phyloP scores from a whole-genome alignment of 2,888 invertebrate species.

The Thera obeliscata region DNA sequence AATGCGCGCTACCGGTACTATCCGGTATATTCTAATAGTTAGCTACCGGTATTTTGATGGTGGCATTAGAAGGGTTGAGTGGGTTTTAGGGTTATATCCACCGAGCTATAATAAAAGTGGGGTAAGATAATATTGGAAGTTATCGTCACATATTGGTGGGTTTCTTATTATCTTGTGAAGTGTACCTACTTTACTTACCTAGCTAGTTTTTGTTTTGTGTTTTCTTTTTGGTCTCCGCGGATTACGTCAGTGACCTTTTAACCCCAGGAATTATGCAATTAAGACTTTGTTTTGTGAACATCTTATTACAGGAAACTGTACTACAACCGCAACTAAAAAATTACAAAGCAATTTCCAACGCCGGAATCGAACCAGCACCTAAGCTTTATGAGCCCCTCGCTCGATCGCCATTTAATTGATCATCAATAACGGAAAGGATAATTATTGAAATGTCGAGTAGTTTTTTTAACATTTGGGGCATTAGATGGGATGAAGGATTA shows the following conservation, averaged over 20 bases:
- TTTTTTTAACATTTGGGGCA: background rate
- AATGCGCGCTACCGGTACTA: constrained; percentile 24
- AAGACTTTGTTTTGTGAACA: no score
- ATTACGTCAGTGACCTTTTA: no score
- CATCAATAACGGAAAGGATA: background rate
- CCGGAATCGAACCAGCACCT: no score
- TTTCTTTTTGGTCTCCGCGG: no score
- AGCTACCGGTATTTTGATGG: constrained; percentile 33
- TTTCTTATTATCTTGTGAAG: constrained; percentile 11
- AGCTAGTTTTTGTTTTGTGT: no score
- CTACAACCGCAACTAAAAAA: no score
- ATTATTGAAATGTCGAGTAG: background rate
- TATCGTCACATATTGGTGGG: constrained; percentile 1
- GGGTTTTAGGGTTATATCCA: constrained; percentile 20
- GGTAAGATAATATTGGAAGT: constrained; percentile 20
- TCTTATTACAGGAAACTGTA: no score
- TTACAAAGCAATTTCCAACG: no score
- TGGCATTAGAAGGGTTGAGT: constrained; percentile 32
- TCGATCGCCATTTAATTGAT: no score
- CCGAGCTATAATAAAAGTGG: constrained; percentile 22
- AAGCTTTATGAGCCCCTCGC: no score
- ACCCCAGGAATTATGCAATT: no score
- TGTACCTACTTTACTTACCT: constrained; percentile 4
- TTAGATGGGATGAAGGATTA: background rate
- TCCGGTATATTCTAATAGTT: constrained; percentile 32